Percentiles rank a stretch among this genome's conserved stretches.
These are phyloP conservation scores for Sphaerophoria taeniata DNA, from an alignment of 2,888 invertebrate species.

Conservation along the genomic window DNA sequence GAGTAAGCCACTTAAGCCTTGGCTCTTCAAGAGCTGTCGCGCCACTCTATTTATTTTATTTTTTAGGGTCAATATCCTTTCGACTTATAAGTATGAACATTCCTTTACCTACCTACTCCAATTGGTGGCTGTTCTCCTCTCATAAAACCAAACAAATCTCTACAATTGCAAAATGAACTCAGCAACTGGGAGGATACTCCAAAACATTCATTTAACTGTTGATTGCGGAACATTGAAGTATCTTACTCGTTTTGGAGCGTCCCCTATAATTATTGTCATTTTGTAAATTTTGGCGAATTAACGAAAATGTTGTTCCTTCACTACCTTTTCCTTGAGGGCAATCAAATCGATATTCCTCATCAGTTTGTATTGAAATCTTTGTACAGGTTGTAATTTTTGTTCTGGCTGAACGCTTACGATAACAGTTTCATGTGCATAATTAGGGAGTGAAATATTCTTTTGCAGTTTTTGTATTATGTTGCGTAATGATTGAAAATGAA, in stretches of 20 bases:
- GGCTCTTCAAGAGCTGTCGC: no score
- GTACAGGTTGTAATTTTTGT: slow-evolving; percentile 16
- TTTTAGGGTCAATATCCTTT: no score
- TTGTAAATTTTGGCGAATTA: slow-evolving; percentile 67
- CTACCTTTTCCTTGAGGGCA: slow-evolving; percentile 5
- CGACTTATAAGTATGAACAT: no score
- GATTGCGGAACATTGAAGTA: slow-evolving; percentile 4
- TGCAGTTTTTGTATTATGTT: background rate
- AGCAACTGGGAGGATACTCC: background rate
- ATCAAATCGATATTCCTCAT: slow-evolving; percentile 23
- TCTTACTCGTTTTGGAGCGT: background rate
- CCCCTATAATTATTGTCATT: slow-evolving; percentile 70
- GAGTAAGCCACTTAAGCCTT: no score
- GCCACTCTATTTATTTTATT: no score
- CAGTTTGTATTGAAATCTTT: background rate
- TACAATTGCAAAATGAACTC: background rate
- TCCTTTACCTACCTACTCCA: no score
- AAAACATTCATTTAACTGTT: background rate
- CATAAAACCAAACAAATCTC: no score
- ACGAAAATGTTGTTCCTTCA: slow-evolving; percentile 47
- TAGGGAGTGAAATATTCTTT: background rate
- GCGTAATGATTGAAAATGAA: slow-evolving; percentile 21
- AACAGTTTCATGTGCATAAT: slow-evolving; percentile 28
- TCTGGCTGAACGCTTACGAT: slow-evolving; percentile 17
- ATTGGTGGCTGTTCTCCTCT: no score